Evolutionary conservation across 2,113 vertebrate genomes (phyloP).

Genomic region (Chloebia gouldiae): DNA sequence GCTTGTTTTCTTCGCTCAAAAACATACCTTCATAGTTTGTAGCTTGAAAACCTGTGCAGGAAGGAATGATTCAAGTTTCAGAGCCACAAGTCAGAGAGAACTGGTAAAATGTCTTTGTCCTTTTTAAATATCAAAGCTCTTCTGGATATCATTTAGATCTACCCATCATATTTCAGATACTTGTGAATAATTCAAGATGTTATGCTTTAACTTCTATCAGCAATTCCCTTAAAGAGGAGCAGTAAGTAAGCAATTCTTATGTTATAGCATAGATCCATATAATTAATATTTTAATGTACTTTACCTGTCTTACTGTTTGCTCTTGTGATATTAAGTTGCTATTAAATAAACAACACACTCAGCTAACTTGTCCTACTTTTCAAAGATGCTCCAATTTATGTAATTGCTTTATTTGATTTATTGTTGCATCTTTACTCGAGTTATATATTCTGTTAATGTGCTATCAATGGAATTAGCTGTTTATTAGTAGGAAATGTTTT

Average conservation of each 20-base stretch:
- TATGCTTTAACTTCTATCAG: slow-evolving; percentile 17
- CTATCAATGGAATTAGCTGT: slow-evolving; percentile 45
- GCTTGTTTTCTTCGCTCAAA: background rate
- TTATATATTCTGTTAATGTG: slow-evolving; percentile 16
- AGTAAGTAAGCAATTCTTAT: background rate
- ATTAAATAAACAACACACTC: slow-evolving; percentile 54
- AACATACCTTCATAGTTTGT: background rate
- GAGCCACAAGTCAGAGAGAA: background rate
- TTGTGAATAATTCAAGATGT: slow-evolving; percentile 40
- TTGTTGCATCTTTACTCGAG: background rate
- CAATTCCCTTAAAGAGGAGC: slow-evolving; percentile 16
- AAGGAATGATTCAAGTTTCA: background rate
- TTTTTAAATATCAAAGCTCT: background rate
- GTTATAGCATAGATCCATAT: slow-evolving; percentile 14
- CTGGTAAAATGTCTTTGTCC: background rate
- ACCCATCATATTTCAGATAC: background rate
- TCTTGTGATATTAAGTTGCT: slow-evolving; percentile 44
- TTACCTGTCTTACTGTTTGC: slow-evolving; percentile 57
- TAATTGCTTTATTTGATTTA: slow-evolving; percentile 61
- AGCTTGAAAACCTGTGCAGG: background rate
- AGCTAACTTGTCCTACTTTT: slow-evolving; percentile 43
- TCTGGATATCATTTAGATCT: background rate
- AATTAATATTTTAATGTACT: slow-evolving; percentile 68
- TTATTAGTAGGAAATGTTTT: background rate
- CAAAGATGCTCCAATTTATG: slow-evolving; percentile 47